Conservation (phyloP, 2,888 invertebrate genomes). For the Ormyrus labotus region DNA sequence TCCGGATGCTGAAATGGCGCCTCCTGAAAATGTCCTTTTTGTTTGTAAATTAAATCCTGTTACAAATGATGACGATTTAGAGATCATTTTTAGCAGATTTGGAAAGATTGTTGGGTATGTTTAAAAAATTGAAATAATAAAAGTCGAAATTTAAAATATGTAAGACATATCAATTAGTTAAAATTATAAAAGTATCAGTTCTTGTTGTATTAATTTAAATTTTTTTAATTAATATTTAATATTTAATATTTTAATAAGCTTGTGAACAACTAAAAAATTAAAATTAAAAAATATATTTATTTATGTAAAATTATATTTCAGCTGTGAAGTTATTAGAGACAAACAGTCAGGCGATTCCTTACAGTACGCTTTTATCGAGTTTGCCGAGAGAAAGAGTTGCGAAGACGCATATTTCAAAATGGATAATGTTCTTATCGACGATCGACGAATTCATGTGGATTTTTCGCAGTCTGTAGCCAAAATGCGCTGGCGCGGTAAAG, state of each 20-base stretch:
- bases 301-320: slow-evolving; percentile 23
- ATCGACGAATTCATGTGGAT: slow-evolving; percentile 98
- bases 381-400: slow-evolving; percentile 92
- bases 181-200: too few relatives aligned
- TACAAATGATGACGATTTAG: slow-evolving; percentile 96
- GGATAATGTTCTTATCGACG: slow-evolving; percentile 99
- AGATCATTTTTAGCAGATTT: slow-evolving; percentile 98
- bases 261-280: background rate
- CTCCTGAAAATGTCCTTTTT: slow-evolving; percentile 99
- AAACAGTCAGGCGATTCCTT: slow-evolving; percentile 94
- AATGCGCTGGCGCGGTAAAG: slow-evolving; percentile 93
- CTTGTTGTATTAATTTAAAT: background rate
- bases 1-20: slow-evolving; percentile 97
- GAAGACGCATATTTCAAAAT: slow-evolving; percentile 99
- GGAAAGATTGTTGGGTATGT: slow-evolving; percentile 87
- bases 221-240: slow-evolving; percentile 23
- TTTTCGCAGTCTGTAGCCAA: slow-evolving; percentile 99
- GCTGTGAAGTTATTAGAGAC: slow-evolving; percentile 97
- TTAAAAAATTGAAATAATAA: background rate
- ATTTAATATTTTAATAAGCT: slow-evolving; percentile 3
- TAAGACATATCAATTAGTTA: too few relatives aligned
- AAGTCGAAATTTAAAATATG: too few relatives aligned
- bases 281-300: background rate
- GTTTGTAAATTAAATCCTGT: slow-evolving; percentile 99
- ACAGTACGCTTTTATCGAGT: slow-evolving; percentile 99